Conservation (phyloP, 1,140 invertebrate genomes). For the Trialeurodes vaporariorum region DNA sequence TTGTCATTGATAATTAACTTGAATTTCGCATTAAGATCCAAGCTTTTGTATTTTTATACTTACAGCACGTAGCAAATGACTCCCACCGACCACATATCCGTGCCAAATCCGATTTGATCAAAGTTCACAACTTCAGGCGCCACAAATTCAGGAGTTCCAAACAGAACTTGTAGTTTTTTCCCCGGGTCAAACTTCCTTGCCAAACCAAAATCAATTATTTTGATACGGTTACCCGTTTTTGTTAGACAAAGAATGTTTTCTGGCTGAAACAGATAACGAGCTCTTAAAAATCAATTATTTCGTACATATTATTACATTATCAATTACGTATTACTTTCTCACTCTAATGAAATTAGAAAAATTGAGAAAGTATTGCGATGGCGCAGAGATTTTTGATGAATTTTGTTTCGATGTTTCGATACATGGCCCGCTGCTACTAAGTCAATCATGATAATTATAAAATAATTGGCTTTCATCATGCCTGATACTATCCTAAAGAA, state of each 20-base stretch:
- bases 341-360: too few relatives aligned
- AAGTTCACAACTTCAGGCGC: slow-evolving; percentile 98
- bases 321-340: too few relatives aligned
- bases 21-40: too few relatives aligned
- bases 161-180: slow-evolving; percentile 83
- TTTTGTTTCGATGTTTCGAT: too few relatives aligned
- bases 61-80: slow-evolving; percentile 96
- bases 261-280: slow-evolving; percentile 47
- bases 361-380: too few relatives aligned
- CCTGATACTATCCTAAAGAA: too few relatives aligned
- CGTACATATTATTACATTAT: too few relatives aligned
- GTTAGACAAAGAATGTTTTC: slow-evolving; percentile 95
- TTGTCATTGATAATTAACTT: neutral
- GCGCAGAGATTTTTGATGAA: too few relatives aligned
- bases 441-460: too few relatives aligned
- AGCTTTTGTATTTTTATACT: slow-evolving; percentile 51
- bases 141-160: slow-evolving; percentile 97
- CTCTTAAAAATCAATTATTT: too few relatives aligned
- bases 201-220: slow-evolving; percentile 95
- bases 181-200: slow-evolving; percentile 83
- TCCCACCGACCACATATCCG: slow-evolving; percentile 97
- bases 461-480: too few relatives aligned
- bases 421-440: too few relatives aligned
- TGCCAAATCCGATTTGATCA: slow-evolving; percentile 85
- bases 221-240: slow-evolving; percentile 88